These are phyloP conservation scores for Ceyx melanurus DNA, from an alignment of 2,113 vertebrate genomes.

Conservation along the genomic window DNA sequence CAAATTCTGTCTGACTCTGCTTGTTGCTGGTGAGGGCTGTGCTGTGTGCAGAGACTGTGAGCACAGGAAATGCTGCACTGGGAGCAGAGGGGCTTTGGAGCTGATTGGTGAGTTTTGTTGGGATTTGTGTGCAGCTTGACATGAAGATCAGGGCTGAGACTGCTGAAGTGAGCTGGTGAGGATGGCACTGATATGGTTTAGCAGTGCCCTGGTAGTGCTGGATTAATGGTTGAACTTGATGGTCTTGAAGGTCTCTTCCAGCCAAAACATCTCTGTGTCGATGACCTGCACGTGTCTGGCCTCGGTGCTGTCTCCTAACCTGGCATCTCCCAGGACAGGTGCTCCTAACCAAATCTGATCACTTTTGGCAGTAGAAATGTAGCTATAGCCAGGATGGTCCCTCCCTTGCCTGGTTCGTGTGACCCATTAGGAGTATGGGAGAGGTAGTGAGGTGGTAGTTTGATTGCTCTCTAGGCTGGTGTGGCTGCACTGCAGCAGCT, in stretches of 20 bases:
- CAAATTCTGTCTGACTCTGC: not conserved
- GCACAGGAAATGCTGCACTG: not conserved
- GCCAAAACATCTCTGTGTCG: not conserved
- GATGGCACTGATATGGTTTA: not conserved
- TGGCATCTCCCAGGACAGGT: not conserved
- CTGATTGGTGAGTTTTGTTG: not conserved
- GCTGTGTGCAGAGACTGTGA: not conserved
- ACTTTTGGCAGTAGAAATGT: not conserved
- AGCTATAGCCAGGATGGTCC: not conserved
- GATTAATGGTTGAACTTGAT: too few relatives aligned
- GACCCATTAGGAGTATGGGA: fast-evolving
- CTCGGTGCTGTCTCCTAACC: not conserved
- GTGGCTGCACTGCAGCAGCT: fast-evolving
- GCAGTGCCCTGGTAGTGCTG: not conserved
- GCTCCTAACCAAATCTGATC: not conserved
- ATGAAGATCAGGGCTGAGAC: not conserved
- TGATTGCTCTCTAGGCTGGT: not conserved
- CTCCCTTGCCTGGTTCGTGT: not conserved
- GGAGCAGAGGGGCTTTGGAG: not conserved
- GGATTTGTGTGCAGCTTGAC: not conserved
- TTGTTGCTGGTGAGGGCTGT: fast-evolving
- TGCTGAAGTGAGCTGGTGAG: not conserved
- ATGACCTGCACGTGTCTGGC: not conserved
- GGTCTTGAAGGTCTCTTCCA: not conserved
- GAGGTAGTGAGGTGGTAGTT: not conserved